Percentiles rank a stretch among this genome's conserved stretches.
These are phyloP conservation scores for Malaclemys terrapin DNA, from an alignment of 2,113 vertebrate species.

Conservation along the genomic window DNA sequence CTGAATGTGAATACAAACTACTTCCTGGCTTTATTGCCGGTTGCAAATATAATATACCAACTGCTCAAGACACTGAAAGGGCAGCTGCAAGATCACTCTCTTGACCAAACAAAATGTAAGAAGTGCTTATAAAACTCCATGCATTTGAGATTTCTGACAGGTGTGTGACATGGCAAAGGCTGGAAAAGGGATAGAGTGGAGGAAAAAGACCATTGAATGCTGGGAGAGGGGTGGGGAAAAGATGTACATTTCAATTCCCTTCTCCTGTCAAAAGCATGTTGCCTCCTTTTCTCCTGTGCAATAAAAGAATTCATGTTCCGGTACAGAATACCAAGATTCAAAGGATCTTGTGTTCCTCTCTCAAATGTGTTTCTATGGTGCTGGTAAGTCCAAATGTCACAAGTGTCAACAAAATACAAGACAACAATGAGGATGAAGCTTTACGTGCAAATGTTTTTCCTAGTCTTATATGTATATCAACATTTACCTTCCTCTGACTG, in stretches of 20 bases:
- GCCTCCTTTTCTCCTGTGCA: neutral
- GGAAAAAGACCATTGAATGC: neutral
- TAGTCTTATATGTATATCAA: neutral
- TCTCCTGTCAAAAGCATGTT: neutral
- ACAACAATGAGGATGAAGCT: neutral
- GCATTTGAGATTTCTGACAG: neutral
- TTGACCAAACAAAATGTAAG: accelerated
- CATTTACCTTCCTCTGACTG: neutral
- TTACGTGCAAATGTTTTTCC: accelerated
- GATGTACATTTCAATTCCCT: neutral
- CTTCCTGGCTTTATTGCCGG: neutral
- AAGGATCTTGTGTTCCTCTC: neutral
- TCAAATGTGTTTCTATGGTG: accelerated
- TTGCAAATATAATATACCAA: neutral
- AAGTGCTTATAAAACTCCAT: neutral
- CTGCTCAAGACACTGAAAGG: neutral
- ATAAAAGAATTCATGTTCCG: neutral
- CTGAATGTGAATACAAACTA: neutral
- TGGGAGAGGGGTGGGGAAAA: neutral
- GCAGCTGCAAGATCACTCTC: neutral
- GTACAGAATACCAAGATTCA: accelerated
- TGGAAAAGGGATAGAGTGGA: neutral
- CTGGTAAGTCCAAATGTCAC: neutral
- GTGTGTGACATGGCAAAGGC: neutral
- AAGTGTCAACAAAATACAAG: neutral